Base-by-base conservation (phyloP, 2,113 vertebrate genomes). In the Neolamprologus kungweensis region DNA sequence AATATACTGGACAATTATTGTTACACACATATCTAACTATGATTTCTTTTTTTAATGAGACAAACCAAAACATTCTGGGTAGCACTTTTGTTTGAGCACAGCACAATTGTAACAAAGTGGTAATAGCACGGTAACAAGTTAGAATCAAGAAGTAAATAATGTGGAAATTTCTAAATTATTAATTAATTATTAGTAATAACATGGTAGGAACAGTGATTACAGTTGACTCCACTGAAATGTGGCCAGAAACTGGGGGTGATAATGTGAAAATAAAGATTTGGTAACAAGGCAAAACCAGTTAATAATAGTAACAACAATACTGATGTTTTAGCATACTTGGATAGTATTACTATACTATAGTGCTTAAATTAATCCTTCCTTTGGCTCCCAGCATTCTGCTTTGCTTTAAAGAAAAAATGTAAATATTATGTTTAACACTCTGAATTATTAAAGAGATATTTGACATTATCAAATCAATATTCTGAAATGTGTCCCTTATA, bases 371-470 rank as follows among this genome's bases (percentile, higher is more conserved):
- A 65, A 63, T 63, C 6, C 58, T 65, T 35, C 28, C 0, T 65
- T 35, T 35, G 2, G 31, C 1, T 65, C 31, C 31, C 31, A 65
- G 31, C 31, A 65, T 65, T 37, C 60, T n/a, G 31, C 60, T 65
- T 37, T 65, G 0, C 0, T 35, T 37, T 35, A 65, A 65, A 37
- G 0, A 65, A 65, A 35, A 65, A n/a, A n/a, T 37, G 4, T 35
- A 37, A 37, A 65, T 65, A 65, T 37, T 35, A 37, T n/a, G 31
- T 65, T 65, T 65, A 65, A 65, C 37, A 2, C 31, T 65, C 60
- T 65, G 17, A 12, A 3, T 65, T 37, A 37, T 65, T 65, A 12
- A 5, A 37, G 31, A 37, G 60, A 65, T 65, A n/a, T 65, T 65
- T 37, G 60, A 65, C 60, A 65, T 37, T 65, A 65, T 37, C 6